Base-by-base conservation (phyloP, 2,797 vertebrate species). In the Rhynchotus rufescens region DNA sequence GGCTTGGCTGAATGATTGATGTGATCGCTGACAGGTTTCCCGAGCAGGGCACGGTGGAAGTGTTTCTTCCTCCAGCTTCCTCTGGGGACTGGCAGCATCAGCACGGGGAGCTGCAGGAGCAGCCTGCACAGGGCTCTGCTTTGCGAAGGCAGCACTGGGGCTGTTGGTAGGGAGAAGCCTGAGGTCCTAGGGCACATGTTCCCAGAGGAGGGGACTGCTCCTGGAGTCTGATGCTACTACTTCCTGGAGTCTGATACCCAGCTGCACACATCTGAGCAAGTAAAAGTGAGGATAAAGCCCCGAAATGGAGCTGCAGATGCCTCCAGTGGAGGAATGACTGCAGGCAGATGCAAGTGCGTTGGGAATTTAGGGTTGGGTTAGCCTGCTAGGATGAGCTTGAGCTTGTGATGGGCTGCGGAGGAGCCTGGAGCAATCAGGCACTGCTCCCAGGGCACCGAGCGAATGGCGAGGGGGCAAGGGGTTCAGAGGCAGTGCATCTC, bases 271-370 rank as follows among this genome's bases (percentile, higher is more conserved):
- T 57, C 82, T 80, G 80, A 86, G 86, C 36, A 40, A 89, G 77
- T 32, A 4, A 1, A 56, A 60, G 65, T 19, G 0, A 15, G 71
- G 52, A 49, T 6, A 77, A 44, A 66, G 44, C 65, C n/a, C 1
- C 0, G 0, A 1, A 54, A 42, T 0, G 0, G 21, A 62, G 54
- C 44, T 25, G 2, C 4, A 25, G 32, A 26, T 59, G 66, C 38
- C 25, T 66, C 45, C 42, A 5, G 60, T 0, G 22, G 5, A 79
- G 64, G 42, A 17, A 82, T 75, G 34, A 12, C 4, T 5, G 1
- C 38, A 60, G 65, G 71, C 45, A 28, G 49, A 34, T 42, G 26
- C 20, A 30, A 36, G 3, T 65, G 44, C 52, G 2, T 8, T 10
- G 59, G 86, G 59, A 40, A 36, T 0, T 1, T 0, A 2, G 30